A percentile compares a stretch with the other conserved stretches of the same genome.
phyloP scores from a whole-genome alignment of 2,113 vertebrate genomes.

The Saccopteryx bilineata region DNA sequence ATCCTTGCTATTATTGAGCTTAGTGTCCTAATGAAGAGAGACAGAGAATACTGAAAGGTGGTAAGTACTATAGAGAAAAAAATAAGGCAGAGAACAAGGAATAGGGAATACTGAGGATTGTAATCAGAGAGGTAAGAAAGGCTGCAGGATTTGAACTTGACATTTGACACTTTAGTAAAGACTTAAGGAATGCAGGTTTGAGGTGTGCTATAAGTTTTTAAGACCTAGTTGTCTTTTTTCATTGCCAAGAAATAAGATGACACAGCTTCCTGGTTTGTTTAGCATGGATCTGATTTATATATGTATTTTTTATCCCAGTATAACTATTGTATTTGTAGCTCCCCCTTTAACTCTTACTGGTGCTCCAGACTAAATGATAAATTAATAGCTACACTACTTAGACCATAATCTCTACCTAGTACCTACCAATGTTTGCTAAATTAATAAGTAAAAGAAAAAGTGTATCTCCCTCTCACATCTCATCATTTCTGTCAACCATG shows the following conservation, averaged over 20 bases:
- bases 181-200: background rate
- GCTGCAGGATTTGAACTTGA: background rate
- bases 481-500: slow-evolving; percentile 8
- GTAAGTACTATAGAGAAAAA: background rate
- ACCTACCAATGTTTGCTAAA: background rate
- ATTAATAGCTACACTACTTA: background rate
- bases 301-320: background rate
- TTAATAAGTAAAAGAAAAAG: background rate
- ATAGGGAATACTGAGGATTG: background rate
- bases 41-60: background rate
- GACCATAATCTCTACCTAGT: background rate
- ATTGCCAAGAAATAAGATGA: background rate
- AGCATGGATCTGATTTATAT: background rate
- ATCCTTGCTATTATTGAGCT: background rate
- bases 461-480: background rate
- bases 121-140: background rate
- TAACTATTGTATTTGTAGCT: background rate
- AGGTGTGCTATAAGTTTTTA: background rate
- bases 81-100: background rate
- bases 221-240: background rate
- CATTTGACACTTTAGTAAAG: background rate
- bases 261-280: background rate
- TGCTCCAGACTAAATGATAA: background rate
- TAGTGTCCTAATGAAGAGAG: background rate
- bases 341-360: background rate